These are phyloP conservation scores for Dunckerocampus dactyliophorus DNA, from an alignment of 2,113 vertebrate species.

Conservation along the genomic window DNA sequence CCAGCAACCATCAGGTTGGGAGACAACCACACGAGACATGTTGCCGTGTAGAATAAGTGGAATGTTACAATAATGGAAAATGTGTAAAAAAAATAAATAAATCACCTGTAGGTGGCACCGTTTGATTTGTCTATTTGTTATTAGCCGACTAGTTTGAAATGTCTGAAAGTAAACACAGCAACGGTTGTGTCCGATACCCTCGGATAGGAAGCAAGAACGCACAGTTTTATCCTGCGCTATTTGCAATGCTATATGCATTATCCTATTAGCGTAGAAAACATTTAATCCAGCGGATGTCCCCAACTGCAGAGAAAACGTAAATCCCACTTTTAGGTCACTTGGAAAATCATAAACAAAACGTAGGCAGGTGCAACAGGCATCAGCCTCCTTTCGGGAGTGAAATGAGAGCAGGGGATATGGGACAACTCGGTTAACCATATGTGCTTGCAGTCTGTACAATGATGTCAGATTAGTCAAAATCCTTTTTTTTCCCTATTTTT, in stretches of 20 bases:
- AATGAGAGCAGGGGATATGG: slow-evolving; percentile 39
- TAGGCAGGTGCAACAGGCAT: slow-evolving; percentile 45
- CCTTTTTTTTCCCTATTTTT: neutral
- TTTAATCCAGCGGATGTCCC: slow-evolving; percentile 47
- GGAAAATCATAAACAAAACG: slow-evolving; percentile 21
- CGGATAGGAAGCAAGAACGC: slow-evolving; percentile 12
- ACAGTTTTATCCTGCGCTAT: neutral
- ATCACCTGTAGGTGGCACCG: too few relatives aligned
- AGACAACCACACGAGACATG: too few relatives aligned
- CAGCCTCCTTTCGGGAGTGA: slow-evolving; percentile 33
- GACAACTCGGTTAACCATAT: slow-evolving; percentile 27
- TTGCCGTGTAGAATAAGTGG: too few relatives aligned
- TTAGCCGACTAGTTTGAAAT: too few relatives aligned
- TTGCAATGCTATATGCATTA: slow-evolving; percentile 17
- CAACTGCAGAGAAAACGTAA: slow-evolving; percentile 28
- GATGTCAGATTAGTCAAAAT: slow-evolving; percentile 23
- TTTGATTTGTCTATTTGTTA: too few relatives aligned
- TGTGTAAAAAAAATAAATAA: too few relatives aligned
- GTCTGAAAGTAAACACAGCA: slow-evolving; percentile 6
- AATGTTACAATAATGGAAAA: too few relatives aligned
- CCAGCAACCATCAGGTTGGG: too few relatives aligned
- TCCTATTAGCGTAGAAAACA: slow-evolving; percentile 9
- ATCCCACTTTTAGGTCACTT: slow-evolving; percentile 38
- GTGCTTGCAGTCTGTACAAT: slow-evolving; percentile 26
- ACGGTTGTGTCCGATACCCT: slow-evolving; percentile 19